Conservation (phyloP, 2,888 invertebrate species). For the Taenaris catops region DNA sequence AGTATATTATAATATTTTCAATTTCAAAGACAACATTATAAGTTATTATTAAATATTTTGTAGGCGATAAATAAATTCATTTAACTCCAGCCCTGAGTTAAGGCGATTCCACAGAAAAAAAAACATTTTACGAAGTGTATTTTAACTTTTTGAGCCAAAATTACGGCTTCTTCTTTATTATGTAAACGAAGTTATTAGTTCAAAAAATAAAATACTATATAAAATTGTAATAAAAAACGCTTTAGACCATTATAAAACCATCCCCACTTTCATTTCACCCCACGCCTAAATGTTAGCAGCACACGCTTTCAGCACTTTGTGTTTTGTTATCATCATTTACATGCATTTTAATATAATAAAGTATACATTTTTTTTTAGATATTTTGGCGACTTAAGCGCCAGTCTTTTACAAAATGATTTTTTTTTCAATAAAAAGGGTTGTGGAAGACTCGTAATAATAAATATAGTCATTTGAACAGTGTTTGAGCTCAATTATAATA, state of each 20-base stretch:
- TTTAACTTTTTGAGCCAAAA: too few species aligned
- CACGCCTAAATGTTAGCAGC: conserved; percentile 38
- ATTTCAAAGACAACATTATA: too few species aligned
- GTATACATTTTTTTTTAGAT: conserved; percentile 22
- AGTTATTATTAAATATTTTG: too few species aligned
- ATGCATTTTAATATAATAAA: conserved; percentile 28
- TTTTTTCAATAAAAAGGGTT: conserved; percentile 57
- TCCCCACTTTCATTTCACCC: conserved; percentile 25
- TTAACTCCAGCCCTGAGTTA: too few species aligned
- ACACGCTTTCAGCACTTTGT: conserved; percentile 42
- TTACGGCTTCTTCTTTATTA: too few species aligned
- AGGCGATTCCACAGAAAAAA: too few species aligned
- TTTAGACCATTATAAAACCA: conserved; percentile 5
- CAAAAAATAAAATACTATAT: too few species aligned
- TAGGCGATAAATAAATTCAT: too few species aligned
- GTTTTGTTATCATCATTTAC: conserved; percentile 28
- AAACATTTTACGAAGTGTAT: too few species aligned
- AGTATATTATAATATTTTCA: too few species aligned
- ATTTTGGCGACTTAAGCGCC: conserved; percentile 24
- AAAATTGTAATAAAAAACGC: not conserved
- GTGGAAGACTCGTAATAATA: conserved; percentile 60
- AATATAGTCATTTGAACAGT: conserved; percentile 34
- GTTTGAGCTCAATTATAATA: conserved; percentile 39
- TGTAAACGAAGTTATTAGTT: too few species aligned
- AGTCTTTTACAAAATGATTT: conserved; percentile 22